phyloP scores from a whole-genome alignment of 2,888 invertebrate species.

The Synanthedon myopaeformis region DNA sequence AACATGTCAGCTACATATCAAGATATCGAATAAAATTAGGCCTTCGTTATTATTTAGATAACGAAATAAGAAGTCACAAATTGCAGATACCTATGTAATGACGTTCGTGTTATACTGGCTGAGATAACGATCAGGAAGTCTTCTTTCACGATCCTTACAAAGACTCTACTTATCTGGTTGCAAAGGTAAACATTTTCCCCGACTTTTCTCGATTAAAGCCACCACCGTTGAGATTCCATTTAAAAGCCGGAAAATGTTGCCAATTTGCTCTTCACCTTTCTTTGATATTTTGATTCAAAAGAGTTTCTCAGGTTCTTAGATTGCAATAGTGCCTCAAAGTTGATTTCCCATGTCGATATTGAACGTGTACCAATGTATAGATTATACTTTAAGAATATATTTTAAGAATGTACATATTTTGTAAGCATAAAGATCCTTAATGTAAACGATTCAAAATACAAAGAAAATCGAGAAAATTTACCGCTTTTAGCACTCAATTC shows the following conservation, averaged over 20 bases:
- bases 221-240: conserved; percentile 18
- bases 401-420: background rate
- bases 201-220: conserved; percentile 3
- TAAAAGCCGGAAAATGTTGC: conserved; percentile 50
- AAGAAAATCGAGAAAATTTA: conserved; percentile 16
- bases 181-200: conserved; percentile 25
- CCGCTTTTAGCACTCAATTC: conserved; percentile 11
- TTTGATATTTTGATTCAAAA: conserved; percentile 43
- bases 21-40: too few species aligned
- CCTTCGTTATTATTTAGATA: too few species aligned
- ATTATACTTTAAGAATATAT: background rate
- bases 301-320: conserved; percentile 22
- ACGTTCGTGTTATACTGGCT: conserved; percentile 7
- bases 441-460: conserved; percentile 16
- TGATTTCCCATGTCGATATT: conserved; percentile 13
- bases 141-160: conserved; percentile 2
- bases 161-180: conserved; percentile 9
- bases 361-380: conserved; percentile 11
- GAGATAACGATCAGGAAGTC: conserved; percentile 10
- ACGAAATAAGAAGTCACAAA: conserved; percentile 5
- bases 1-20: too few species aligned
- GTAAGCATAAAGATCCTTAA: conserved; percentile 1
- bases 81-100: conserved; percentile 10
- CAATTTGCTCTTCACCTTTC: conserved; percentile 34
- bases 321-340: conserved; percentile 17